A percentile compares a stretch with the other conserved stretches of the same genome.
These are phyloP conservation scores for Yasuhikotakia modesta DNA, from an alignment of 2,797 vertebrate genomes.

Conservation along the genomic window DNA sequence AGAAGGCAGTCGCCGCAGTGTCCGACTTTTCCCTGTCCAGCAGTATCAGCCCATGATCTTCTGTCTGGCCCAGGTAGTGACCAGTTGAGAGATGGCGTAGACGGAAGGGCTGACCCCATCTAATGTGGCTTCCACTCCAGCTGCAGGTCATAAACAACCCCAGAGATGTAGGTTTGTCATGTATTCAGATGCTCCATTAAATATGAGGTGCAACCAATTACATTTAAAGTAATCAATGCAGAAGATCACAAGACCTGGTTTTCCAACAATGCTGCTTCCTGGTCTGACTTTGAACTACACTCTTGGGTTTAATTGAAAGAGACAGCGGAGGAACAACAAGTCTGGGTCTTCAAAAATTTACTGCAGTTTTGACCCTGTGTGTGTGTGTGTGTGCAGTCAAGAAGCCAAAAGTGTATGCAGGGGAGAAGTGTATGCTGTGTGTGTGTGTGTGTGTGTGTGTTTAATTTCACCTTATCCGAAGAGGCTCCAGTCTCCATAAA, in stretches of 20 bases:
- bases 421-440: neutral
- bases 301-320: conserved; percentile 44
- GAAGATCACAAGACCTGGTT: neutral
- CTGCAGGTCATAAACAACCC: conserved; percentile 68
- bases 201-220: neutral
- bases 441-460: neutral
- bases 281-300: conserved; percentile 29
- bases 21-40: conserved; percentile 86
- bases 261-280: neutral
- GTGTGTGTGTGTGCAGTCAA: neutral
- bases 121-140: conserved; percentile 95
- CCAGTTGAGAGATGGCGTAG: conserved; percentile 95
- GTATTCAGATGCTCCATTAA: neutral
- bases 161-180: neutral
- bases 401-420: neutral
- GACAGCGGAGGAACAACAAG: conserved; percentile 40
- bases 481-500: conserved; percentile 96
- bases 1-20: conserved; percentile 89
- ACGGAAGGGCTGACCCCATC: conserved; percentile 94
- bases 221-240: neutral
- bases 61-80: conserved; percentile 88
- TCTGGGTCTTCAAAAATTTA: conserved; percentile 49
- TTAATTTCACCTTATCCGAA: conserved; percentile 89
- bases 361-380: neutral
- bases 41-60: conserved; percentile 89